phyloP scores from a whole-genome alignment of 2,113 vertebrate genomes.

The Micronycteris hirsuta region DNA sequence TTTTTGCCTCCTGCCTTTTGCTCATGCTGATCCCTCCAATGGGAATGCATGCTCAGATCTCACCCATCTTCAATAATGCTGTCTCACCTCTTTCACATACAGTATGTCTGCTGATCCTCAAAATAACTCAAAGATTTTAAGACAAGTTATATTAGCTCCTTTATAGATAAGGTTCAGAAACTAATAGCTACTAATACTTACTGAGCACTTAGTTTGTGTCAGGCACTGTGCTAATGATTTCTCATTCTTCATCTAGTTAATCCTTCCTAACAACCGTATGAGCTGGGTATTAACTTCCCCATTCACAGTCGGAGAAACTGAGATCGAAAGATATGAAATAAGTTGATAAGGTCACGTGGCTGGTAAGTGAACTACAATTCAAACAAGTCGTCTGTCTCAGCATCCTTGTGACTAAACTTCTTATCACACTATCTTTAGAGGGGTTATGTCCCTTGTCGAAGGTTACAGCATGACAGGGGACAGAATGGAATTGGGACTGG shows the following conservation, averaged over 20 bases:
- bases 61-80: neutral
- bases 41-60: neutral
- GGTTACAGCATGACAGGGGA: neutral
- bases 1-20: neutral
- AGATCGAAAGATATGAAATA: neutral
- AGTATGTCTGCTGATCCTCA: neutral
- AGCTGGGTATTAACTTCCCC: neutral
- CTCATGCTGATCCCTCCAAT: neutral
- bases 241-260: neutral
- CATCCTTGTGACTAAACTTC: neutral
- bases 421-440: neutral
- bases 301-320: neutral
- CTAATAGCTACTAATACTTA: neutral
- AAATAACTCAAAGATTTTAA: conserved; percentile 15
- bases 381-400: neutral
- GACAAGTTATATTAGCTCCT: neutral
- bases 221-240: neutral
- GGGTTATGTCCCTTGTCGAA: neutral
- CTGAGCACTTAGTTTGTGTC: neutral
- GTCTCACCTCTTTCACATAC: neutral
- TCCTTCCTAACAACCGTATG: neutral
- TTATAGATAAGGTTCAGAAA: conserved; percentile 9
- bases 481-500: neutral
- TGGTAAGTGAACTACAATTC: neutral
- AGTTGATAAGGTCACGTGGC: neutral